These are phyloP conservation scores for Meganola albula DNA, from an alignment of 2,888 invertebrate genomes.

Conservation along the genomic window DNA sequence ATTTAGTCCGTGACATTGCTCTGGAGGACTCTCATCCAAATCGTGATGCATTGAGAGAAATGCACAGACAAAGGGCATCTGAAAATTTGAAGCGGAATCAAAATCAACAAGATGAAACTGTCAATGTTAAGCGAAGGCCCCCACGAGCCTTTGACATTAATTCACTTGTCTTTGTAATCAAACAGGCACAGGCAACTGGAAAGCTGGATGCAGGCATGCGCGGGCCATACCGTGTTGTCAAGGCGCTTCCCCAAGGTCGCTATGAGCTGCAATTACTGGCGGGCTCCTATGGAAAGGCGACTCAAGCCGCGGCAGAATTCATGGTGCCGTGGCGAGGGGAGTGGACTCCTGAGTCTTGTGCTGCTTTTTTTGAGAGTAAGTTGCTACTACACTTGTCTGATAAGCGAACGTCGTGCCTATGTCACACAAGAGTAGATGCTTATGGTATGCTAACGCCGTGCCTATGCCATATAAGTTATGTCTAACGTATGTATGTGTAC, in stretches of 20 bases:
- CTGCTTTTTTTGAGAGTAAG: conserved; percentile 8
- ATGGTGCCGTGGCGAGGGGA: conserved; percentile 10
- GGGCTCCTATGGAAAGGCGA: conserved; percentile 10
- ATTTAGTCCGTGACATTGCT: no score
- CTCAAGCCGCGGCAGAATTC: conserved; percentile 8
- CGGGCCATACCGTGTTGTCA: not conserved
- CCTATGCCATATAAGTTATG: conserved; percentile 1
- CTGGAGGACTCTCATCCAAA: not conserved
- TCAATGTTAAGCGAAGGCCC: not conserved
- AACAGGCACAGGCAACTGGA: not conserved
- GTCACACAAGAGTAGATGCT: not conserved
- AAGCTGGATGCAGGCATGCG: conserved; percentile 1
- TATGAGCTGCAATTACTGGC: conserved; percentile 7
- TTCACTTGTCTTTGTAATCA: not conserved
- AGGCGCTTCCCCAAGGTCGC: not conserved
- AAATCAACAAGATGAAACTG: not conserved
- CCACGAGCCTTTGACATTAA: not conserved
- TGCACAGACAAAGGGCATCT: not conserved
- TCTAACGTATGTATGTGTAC: no score
- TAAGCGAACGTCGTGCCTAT: not conserved
- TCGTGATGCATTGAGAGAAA: not conserved
- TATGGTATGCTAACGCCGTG: not conserved
- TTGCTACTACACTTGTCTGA: not conserved
- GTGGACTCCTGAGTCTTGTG: conserved; percentile 10
- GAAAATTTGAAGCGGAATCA: not conserved